These are phyloP conservation scores for Mycetomoellerius zeteki DNA, from an alignment of 1,140 invertebrate genomes.

Conservation along the genomic window DNA sequence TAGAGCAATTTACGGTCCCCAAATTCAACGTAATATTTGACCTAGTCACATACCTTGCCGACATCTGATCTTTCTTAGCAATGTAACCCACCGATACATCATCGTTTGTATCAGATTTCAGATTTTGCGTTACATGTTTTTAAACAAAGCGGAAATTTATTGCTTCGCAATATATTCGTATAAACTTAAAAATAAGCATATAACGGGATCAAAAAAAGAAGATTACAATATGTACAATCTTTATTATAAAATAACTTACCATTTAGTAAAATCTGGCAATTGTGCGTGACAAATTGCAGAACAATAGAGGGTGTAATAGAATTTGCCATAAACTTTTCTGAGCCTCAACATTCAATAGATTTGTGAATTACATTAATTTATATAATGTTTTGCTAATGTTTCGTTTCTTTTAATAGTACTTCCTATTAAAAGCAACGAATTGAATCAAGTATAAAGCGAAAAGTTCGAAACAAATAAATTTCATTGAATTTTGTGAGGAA, in stretches of 20 bases:
- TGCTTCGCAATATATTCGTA: slow-evolving; percentile 52
- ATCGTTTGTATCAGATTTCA: slow-evolving; percentile 5
- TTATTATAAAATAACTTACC: slow-evolving; percentile 17
- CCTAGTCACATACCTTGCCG: slow-evolving; percentile 56
- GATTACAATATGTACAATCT: background rate
- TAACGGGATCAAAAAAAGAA: background rate
- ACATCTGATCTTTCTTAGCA: slow-evolving; percentile 67
- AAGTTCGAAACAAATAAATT: background rate
- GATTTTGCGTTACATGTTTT: slow-evolving; percentile 52
- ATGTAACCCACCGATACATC: background rate
- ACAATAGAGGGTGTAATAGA: background rate
- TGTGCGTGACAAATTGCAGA: background rate
- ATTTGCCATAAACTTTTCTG: background rate
- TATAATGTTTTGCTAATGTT: background rate
- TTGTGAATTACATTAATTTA: background rate
- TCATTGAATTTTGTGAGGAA: background rate
- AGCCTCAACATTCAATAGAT: background rate
- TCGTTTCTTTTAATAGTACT: background rate
- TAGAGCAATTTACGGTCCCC: slow-evolving; percentile 84
- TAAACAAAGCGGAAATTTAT: slow-evolving; percentile 75
- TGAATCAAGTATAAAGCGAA: background rate
- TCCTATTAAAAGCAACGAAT: background rate
- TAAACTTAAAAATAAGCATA: background rate
- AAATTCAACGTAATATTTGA: slow-evolving; percentile 80
- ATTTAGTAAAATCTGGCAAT: slow-evolving; percentile 15